Base-by-base conservation (phyloP, 2,797 vertebrate species). In the Paratrypauchen microcephalus region DNA sequence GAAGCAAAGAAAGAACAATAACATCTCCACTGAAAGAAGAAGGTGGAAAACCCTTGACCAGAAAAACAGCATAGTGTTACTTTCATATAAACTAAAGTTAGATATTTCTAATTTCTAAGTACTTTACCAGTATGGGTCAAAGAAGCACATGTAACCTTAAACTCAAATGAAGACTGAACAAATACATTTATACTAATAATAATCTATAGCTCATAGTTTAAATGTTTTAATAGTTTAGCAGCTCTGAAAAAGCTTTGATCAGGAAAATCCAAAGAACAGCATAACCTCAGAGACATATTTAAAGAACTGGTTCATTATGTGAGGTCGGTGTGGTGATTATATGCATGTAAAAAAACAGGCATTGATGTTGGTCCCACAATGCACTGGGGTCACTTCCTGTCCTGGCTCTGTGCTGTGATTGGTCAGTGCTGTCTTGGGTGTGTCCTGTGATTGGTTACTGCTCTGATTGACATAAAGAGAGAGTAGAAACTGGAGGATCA, bases 401-500 rank as follows among this genome's bases (percentile, higher is more conserved):
- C 24, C 41, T n/a, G 65, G 54, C 24, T 36, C 41, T 28, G 63
- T 52, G 32, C 63, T 65, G 63, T 70, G 56, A 69, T 24, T 23
- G 39, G 61, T 62, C 16, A 67, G 68, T 63, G 24, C 66, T 69
- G 70, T 67, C 28, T 36, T 15, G 62, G 48, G 30, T 41, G 50
- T 30, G 64, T 66, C 64, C 48, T 66, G 64, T 72, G 57, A 69
- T 24, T 24, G 39, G 62, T 60, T 64, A 26, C 16, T 70, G 56
- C 50, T 70, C 50, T 69, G 58, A 56, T 9, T 60, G 56, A 68
- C 32, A 47, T 65, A 12, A 72, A 59, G 66, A 76, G 32, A 59
- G 68, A 78, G 39, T 39, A 60, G 69, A 54, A 59, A 59, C 36
- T 68, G 74, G 72, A 76, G 71, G 65, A 54, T 50, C 56, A 68